These are phyloP conservation scores for Zele albiditarsus DNA, from an alignment of 2,888 invertebrate genomes.

Conservation along the genomic window DNA sequence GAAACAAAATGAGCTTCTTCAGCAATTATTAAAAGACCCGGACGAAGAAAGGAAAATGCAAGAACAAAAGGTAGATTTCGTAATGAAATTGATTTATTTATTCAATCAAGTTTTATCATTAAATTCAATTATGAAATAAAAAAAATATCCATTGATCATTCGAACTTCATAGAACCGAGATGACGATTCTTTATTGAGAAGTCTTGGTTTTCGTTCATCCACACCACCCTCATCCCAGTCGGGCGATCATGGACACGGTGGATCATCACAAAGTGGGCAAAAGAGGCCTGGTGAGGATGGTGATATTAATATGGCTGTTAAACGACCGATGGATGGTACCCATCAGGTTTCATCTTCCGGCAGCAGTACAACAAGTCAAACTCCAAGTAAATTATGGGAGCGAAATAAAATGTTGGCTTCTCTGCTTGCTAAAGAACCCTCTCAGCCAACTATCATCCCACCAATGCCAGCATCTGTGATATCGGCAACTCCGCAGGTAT, in stretches of 20 bases:
- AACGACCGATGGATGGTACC: conserved; percentile 72
- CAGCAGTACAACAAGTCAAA: conserved; percentile 67
- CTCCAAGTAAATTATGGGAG: conserved; percentile 82
- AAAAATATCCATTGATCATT: neutral
- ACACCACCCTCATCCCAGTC: conserved; percentile 77
- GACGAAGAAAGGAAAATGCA: conserved; percentile 73
- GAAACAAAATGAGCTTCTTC: conserved; percentile 78
- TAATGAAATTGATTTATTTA: neutral
- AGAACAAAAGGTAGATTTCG: conserved; percentile 63
- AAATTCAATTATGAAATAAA: neutral
- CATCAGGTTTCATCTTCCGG: conserved; percentile 71
- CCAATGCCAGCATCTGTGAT: conserved; percentile 79
- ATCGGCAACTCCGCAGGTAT: conserved; percentile 80
- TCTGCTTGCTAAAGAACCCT: conserved; percentile 84
- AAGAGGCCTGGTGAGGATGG: conserved; percentile 80
- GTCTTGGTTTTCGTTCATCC: conserved; percentile 75
- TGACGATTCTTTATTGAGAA: conserved; percentile 75
- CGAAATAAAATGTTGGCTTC: conserved; percentile 90
- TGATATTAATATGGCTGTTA: conserved; percentile 74
- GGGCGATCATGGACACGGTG: conserved; percentile 65
- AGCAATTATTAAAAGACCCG: conserved; percentile 77
- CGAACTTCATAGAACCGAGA: conserved; percentile 66
- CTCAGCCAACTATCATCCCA: conserved; percentile 78
- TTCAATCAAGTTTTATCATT: neutral
- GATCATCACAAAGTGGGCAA: conserved; percentile 71